Evolutionary conservation across 2,797 vertebrate genomes (phyloP), one percentile per base, ranked within the genome.

Genomic region (Cetoscarus ocellatus): DNA sequence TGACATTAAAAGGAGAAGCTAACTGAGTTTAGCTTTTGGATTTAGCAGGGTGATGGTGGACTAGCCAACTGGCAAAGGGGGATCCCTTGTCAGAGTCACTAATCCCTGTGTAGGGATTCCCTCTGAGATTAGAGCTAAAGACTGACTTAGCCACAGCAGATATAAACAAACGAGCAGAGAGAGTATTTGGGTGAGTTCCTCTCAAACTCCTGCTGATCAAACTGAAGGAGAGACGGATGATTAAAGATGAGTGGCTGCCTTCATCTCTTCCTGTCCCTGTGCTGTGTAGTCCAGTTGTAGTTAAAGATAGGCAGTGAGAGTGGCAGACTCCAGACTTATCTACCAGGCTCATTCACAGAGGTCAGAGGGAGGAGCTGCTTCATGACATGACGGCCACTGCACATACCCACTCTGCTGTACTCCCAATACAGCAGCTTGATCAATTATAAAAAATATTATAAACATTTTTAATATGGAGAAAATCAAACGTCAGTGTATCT

Each of bases 271-370:
- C 47, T 3, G 67, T 51, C 18, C 18, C 12, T 3, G 51, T 61
- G 27, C 45, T 56, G 15, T 19, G 18, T 10, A 11, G 47, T 61
- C 10, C 69, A 50, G 78, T 70, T 77, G 72, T 60, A 62, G 8
- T 27, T 57, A 39, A 68, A 84, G 88, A 90, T 88, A 90, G 75
- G 67, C 64, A 71, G 61, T 42, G 53, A 3, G 69, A 47, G 34
- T 8, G 44, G 47, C 15, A 69, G 47, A 70, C 52, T 19, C 40
- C 55, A 5, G 1, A 75, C 77, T 91, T 90, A 91, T 92, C 89
- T 86, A 83, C 45, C 75, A 55, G 59, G 40, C 81, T 85, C 84
- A 83, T 71, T 85, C 81, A 79, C 54, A 55, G 62, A 65, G 55
- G 51, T 60, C 69, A 66, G 74, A 79, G 79, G 85, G 87, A 85